Evolutionary conservation across 1,140 invertebrate species (phyloP).

Genomic region (Drosophila lini): DNA sequence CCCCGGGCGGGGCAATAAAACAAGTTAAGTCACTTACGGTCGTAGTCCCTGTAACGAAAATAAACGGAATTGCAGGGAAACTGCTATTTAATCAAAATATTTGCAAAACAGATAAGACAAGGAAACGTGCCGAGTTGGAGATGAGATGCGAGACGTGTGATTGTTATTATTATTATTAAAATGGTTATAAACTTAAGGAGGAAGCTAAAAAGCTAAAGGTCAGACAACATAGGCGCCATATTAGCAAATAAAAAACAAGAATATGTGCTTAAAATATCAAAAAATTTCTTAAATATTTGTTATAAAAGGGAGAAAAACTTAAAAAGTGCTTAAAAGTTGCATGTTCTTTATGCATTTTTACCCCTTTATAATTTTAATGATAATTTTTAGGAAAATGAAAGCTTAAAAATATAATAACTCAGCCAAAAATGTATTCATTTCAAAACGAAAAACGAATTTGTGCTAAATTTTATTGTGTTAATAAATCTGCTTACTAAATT

Average conservation of each 20-base stretch:
- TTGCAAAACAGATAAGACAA: conserved; percentile 45
- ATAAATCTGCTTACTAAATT: too few relatives aligned
- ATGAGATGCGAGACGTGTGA: neutral
- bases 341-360: neutral
- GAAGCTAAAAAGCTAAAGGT: conserved; percentile 13
- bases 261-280: neutral
- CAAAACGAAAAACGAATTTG: too few relatives aligned
- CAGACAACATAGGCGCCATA: conserved; percentile 11
- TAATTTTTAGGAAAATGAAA: too few relatives aligned
- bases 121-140: conserved; percentile 29
- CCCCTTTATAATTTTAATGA: too few relatives aligned
- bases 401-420: too few relatives aligned
- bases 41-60: conserved; percentile 31
- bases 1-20: conserved; percentile 15
- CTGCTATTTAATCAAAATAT: conserved; percentile 39
- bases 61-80: conserved; percentile 19
- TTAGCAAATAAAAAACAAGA: neutral
- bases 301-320: too few relatives aligned
- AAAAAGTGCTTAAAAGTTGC: neutral
- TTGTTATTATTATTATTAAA: conserved; percentile 1
- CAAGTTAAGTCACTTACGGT: conserved; percentile 22
- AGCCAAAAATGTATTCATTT: too few relatives aligned
- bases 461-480: too few relatives aligned
- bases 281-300: neutral
- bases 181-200: neutral